These are phyloP conservation scores for Hoplostethus mediterraneus DNA, from an alignment of 2,797 vertebrate species.

Conservation along the genomic window DNA sequence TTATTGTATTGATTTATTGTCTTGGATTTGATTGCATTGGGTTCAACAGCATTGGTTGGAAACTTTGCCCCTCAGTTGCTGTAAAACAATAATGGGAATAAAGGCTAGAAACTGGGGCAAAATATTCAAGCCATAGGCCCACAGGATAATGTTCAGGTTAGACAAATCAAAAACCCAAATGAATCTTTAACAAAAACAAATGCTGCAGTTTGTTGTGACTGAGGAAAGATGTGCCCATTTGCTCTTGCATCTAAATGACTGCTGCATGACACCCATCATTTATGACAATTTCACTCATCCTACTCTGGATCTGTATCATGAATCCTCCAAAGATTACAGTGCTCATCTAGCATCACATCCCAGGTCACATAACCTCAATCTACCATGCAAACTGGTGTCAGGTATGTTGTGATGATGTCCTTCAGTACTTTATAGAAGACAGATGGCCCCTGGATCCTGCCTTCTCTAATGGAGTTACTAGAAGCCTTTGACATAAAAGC, in stretches of 20 bases:
- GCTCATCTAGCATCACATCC: neutral
- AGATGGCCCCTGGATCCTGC: slow-evolving; percentile 8
- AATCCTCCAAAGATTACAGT: neutral
- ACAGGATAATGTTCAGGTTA: too few relatives aligned
- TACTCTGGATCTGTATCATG: neutral
- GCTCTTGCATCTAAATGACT: too few relatives aligned
- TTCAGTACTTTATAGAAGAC: neutral
- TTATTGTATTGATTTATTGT: too few relatives aligned
- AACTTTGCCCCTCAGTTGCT: too few relatives aligned
- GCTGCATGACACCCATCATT: neutral
- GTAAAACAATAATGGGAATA: too few relatives aligned
- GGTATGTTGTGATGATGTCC: neutral
- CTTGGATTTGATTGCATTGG: too few relatives aligned
- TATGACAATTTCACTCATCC: neutral
- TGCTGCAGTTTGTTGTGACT: neutral
- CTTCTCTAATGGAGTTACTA: slow-evolving; percentile 28
- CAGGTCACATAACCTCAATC: neutral
- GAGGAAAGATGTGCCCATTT: neutral
- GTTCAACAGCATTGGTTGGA: too few relatives aligned
- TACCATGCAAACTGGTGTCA: neutral
- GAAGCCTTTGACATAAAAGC: neutral
- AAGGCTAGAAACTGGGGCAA: too few relatives aligned
- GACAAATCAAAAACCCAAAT: neutral
- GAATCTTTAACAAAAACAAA: neutral
- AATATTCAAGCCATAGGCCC: neutral